Conservation (phyloP, 1,140 invertebrate genomes). For the Wasmannia auropunctata region DNA sequence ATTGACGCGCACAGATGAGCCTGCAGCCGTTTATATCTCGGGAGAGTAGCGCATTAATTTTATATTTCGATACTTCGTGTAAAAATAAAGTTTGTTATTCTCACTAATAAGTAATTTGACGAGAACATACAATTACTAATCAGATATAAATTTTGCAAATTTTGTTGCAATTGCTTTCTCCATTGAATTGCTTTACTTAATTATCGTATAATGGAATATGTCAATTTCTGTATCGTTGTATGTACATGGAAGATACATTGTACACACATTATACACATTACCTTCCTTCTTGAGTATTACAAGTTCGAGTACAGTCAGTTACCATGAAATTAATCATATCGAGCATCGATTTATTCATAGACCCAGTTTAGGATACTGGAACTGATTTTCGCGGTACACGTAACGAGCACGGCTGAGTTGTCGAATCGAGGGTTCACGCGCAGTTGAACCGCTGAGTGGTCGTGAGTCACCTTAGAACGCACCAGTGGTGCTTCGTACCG, state of each 20-base stretch:
- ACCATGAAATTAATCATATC: slow-evolving; percentile 71
- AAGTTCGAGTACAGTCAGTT: slow-evolving; percentile 40
- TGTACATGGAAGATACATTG: neutral
- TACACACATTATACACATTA: neutral
- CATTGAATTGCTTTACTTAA: neutral
- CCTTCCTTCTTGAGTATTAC: neutral
- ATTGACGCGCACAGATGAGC: slow-evolving; percentile 43
- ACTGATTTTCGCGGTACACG: slow-evolving; percentile 81
- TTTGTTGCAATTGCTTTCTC: neutral
- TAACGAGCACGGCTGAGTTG: slow-evolving; percentile 78
- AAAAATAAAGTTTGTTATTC: slow-evolving; percentile 10
- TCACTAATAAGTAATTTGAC: neutral
- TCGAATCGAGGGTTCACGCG: slow-evolving; percentile 79
- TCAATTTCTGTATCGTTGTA: neutral
- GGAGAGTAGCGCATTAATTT: neutral
- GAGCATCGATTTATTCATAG: slow-evolving; percentile 69
- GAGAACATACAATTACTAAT: neutral
- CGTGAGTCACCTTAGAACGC: slow-evolving; percentile 79
- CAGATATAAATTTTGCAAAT: neutral
- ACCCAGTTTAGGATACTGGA: slow-evolving; percentile 76
- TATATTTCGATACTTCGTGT: neutral
- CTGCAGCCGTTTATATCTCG: neutral
- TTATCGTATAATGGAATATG: slow-evolving; percentile 4
- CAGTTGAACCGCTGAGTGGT: slow-evolving; percentile 78
- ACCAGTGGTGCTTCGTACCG: slow-evolving; percentile 75